Evolutionary conservation across 1,140 invertebrate species (phyloP).

Genomic region (Nautilus pompilius): DNA sequence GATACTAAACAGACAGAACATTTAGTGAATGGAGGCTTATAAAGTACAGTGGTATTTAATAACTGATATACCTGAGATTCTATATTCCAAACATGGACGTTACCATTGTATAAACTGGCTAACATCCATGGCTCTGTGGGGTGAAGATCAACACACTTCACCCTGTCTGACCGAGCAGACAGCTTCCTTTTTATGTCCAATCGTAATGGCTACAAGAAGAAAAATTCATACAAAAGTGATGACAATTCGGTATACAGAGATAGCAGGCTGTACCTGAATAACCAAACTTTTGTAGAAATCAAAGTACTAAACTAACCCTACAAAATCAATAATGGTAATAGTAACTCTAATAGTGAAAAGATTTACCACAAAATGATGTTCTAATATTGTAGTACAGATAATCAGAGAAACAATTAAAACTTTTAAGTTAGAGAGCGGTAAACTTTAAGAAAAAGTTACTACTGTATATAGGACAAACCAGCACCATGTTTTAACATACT

Average conservation of each 20-base stretch:
- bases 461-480: no score
- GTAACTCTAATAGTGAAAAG: no score
- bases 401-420: no score
- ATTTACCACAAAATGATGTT: no score
- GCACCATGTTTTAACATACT: no score
- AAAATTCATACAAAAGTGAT: background rate
- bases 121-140: constrained; percentile 98
- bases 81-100: constrained; percentile 99
- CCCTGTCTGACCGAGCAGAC: constrained; percentile 93
- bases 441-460: no score
- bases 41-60: no score
- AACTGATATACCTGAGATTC: constrained; percentile 72
- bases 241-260: background rate
- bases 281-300: background rate
- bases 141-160: constrained; percentile 97
- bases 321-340: background rate
- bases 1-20: no score
- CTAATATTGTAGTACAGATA: no score
- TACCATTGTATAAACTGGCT: constrained; percentile 95
- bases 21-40: no score
- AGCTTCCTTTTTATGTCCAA: constrained; percentile 97
- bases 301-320: no score
- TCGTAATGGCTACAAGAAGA: constrained; percentile 71
- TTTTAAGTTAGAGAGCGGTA: no score
- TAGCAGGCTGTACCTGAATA: background rate